Conservation (phyloP, 2,113 vertebrate species). For the Corythoichthys intestinalis region DNA sequence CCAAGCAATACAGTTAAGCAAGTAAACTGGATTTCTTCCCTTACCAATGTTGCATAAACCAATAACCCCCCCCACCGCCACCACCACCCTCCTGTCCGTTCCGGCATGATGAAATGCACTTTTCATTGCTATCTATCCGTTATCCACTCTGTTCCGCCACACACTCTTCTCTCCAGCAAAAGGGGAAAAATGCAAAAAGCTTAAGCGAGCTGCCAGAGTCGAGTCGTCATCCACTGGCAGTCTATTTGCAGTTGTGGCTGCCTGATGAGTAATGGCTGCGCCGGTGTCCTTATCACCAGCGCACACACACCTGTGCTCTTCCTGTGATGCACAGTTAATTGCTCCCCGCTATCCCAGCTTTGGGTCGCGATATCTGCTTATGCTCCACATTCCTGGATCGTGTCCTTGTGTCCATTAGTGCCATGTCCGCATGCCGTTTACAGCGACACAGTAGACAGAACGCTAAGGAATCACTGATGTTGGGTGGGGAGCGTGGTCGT, state of each 20-base stretch:
- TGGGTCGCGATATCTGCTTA: conserved; percentile 73
- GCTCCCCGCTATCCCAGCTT: conserved; percentile 44
- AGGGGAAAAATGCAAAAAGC: conserved; percentile 39
- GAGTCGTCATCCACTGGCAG: conserved; percentile 66
- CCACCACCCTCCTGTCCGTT: conserved; percentile 35
- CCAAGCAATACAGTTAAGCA: not conserved
- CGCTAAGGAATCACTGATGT: conserved; percentile 27
- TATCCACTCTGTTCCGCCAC: conserved; percentile 66
- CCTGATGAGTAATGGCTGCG: conserved; percentile 74
- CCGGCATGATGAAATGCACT: conserved; percentile 67
- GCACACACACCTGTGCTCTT: conserved; percentile 76
- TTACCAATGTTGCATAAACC: conserved; percentile 51
- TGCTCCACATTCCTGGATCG: conserved; percentile 72
- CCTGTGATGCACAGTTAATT: conserved; percentile 76
- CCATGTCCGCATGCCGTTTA: conserved; percentile 54
- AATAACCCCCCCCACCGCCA: conserved; percentile 57
- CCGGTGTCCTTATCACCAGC: conserved; percentile 71
- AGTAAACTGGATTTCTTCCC: conserved; percentile 24
- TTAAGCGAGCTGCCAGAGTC: conserved; percentile 67
- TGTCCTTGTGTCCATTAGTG: conserved; percentile 66
- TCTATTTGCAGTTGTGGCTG: conserved; percentile 71
- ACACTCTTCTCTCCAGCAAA: conserved; percentile 45
- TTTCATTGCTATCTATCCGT: conserved; percentile 63
- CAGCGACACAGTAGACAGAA: conserved; percentile 30
- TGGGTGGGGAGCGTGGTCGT: conserved; percentile 14